A percentile compares a stretch with the other conserved stretches of the same genome.
Evolutionary conservation across 1,140 invertebrate genomes (phyloP).

Genomic region (Drosophila erecta): DNA sequence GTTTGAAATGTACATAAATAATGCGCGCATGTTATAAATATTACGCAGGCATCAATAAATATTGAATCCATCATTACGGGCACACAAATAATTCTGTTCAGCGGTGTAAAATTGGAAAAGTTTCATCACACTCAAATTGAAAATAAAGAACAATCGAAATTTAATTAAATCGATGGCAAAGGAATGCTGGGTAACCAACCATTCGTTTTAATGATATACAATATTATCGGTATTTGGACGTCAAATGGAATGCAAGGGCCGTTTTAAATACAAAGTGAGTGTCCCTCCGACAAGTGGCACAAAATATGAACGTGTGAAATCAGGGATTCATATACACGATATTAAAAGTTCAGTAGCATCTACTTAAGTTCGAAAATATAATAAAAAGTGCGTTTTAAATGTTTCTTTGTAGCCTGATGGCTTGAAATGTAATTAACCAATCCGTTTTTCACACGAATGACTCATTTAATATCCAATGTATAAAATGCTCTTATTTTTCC

Average conservation of each 20-base stretch:
- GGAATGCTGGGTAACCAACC: conserved; percentile 7
- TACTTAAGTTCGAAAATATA: background rate
- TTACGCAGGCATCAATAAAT: conserved; percentile 3
- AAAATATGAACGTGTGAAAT: background rate
- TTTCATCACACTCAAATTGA: background rate
- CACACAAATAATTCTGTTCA: conserved; percentile 13
- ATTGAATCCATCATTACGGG: conserved; percentile 10
- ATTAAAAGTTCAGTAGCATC: too few relatives aligned
- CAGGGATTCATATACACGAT: too few relatives aligned
- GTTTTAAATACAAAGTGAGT: background rate
- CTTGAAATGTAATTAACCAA: conserved; percentile 34
- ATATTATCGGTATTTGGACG: conserved; percentile 16
- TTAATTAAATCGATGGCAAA: conserved; percentile 31
- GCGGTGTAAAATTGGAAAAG: background rate
- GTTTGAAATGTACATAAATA: conserved; percentile 35
- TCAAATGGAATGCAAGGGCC: conserved; percentile 3
- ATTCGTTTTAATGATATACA: conserved; percentile 34
- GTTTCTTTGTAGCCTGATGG: background rate
- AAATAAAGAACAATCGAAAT: conserved; percentile 22
- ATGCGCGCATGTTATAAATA: background rate
- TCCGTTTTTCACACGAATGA: conserved; percentile 24
- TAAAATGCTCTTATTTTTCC: conserved; percentile 21
- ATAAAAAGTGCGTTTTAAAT: background rate
- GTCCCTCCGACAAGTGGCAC: background rate
- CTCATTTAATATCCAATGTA: conserved; percentile 4